Evolutionary conservation across 2,113 vertebrate species (phyloP).

Genomic region (Xenus cinereus): DNA sequence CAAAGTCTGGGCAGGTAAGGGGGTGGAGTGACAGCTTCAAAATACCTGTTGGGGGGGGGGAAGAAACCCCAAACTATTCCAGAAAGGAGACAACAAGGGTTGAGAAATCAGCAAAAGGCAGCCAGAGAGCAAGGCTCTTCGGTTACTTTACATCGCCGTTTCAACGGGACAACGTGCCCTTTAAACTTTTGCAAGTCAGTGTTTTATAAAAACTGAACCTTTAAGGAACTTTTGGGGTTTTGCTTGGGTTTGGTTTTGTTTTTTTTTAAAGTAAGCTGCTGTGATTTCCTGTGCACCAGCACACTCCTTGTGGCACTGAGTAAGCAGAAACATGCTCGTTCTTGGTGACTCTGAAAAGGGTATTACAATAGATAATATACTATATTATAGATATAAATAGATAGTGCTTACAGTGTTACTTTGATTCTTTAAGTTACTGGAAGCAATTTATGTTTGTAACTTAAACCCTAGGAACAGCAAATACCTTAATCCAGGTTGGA

Average conservation of each 20-base stretch:
- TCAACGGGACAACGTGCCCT: not conserved
- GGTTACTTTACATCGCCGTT: not conserved
- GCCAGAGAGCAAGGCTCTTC: not conserved
- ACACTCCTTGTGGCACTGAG: not conserved
- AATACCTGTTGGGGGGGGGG: accelerated
- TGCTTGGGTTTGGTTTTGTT: too few species aligned
- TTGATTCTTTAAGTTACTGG: not conserved
- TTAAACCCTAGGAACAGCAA: not conserved
- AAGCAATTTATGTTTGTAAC: not conserved
- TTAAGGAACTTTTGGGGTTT: not conserved
- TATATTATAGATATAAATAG: too few species aligned
- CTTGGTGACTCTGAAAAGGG: not conserved
- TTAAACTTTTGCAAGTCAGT: not conserved
- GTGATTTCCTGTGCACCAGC: not conserved
- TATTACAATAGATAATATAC: accelerated
- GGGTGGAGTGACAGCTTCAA: not conserved
- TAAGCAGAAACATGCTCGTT: not conserved
- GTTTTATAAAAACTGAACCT: not conserved
- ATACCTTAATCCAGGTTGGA: not conserved
- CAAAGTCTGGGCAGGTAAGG: not conserved
- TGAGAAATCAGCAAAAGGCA: not conserved
- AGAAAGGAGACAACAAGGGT: not conserved
- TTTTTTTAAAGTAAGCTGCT: not conserved
- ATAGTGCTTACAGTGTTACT: not conserved
- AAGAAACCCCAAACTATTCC: not conserved